A percentile compares a stretch with the other conserved stretches of the same genome.
These are phyloP conservation scores for Teleogryllus oceanicus DNA, from an alignment of 2,888 invertebrate species.

Conservation along the genomic window DNA sequence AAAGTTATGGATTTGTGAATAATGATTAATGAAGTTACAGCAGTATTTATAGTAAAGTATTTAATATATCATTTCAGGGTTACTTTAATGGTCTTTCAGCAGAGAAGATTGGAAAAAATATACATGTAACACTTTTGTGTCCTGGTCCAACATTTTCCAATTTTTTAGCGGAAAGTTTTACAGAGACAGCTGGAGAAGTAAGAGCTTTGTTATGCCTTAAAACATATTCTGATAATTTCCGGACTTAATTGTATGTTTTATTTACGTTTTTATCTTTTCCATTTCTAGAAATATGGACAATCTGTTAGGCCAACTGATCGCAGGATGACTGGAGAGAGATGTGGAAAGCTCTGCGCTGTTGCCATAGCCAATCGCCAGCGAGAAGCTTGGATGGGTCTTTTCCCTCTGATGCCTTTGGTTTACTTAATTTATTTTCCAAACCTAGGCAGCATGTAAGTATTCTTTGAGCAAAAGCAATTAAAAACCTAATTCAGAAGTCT, in stretches of 20 bases:
- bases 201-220: slow-evolving; percentile 28
- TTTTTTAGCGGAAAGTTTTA: slow-evolving; percentile 65
- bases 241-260: slow-evolving; percentile 18
- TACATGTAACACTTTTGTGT: slow-evolving; percentile 66
- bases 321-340: slow-evolving; percentile 51
- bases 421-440: slow-evolving; percentile 62
- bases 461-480: slow-evolving; percentile 28
- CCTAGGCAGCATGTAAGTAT: slow-evolving; percentile 49
- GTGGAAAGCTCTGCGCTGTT: slow-evolving; percentile 50
- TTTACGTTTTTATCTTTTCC: slow-evolving; percentile 24
- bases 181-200: slow-evolving; percentile 60
- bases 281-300: slow-evolving; percentile 44
- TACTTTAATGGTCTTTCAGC: slow-evolving; percentile 63
- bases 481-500: slow-evolving; percentile 24
- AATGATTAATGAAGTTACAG: background rate
- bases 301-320: slow-evolving; percentile 43
- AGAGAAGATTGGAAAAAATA: slow-evolving; percentile 58
- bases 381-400: slow-evolving; percentile 68
- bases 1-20: no score
- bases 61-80: slow-evolving; percentile 53
- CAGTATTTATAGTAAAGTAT: slow-evolving; percentile 19
- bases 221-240: slow-evolving; percentile 26
- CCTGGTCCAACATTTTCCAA: slow-evolving; percentile 75
- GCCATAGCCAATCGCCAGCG: slow-evolving; percentile 53
- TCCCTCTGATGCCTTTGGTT: slow-evolving; percentile 58